phyloP scores from a whole-genome alignment of 2,113 vertebrate genomes.

The Oryzias celebensis region DNA sequence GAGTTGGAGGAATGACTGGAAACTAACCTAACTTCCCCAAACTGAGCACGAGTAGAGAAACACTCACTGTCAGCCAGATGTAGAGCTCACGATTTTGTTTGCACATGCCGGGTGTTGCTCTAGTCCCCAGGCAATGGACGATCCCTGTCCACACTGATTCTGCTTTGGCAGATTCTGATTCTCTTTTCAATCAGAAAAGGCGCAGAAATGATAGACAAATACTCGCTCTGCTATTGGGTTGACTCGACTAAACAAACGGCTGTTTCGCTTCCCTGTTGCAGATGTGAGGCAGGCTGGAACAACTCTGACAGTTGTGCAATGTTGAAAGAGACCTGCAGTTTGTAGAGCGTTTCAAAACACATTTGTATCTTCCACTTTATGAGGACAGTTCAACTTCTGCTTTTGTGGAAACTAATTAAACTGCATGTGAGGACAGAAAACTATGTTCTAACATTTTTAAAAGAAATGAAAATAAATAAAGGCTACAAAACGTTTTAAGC shows the following conservation, averaged over 20 bases:
- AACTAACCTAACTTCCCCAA: conserved; percentile 56
- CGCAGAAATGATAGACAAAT: background rate
- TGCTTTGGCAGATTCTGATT: conserved; percentile 17
- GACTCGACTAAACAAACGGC: conserved; percentile 9
- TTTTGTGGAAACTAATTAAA: no score
- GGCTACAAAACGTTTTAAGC: background rate
- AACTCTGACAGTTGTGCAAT: conserved; percentile 48
- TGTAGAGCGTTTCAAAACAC: conserved; percentile 37
- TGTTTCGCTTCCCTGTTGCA: conserved; percentile 74
- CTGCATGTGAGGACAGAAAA: no score
- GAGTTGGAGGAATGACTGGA: conserved; percentile 20
- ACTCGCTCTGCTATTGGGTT: background rate
- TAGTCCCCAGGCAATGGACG: conserved; percentile 47
- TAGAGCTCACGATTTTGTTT: conserved; percentile 40
- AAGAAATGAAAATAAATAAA: background rate
- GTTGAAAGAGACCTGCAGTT: background rate
- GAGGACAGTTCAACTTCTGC: background rate
- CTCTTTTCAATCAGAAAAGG: background rate
- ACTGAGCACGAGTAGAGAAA: conserved; percentile 20
- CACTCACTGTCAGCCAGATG: conserved; percentile 43
- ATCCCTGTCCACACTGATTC: conserved; percentile 26
- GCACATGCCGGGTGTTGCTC: conserved; percentile 51
- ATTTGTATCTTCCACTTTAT: background rate
- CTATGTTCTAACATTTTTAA: background rate
- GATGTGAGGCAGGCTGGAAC: conserved; percentile 38